These are phyloP conservation scores for Hippocampus abdominalis DNA, from an alignment of 2,113 vertebrate species.

Conservation along the genomic window DNA sequence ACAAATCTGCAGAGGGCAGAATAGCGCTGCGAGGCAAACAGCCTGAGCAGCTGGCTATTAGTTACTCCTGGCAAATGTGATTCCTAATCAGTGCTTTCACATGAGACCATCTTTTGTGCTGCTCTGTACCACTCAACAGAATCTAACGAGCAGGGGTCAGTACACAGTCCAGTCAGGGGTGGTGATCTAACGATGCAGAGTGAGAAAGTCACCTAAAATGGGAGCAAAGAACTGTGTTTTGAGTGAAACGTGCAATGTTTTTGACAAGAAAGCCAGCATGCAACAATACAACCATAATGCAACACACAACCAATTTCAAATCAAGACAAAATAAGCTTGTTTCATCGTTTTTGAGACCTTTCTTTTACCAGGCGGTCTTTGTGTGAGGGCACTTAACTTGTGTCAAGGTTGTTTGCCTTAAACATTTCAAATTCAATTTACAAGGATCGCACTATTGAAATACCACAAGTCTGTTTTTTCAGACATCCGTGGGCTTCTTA, in stretches of 20 bases:
- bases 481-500: too few relatives aligned
- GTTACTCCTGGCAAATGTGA: neutral
- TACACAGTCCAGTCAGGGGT: slow-evolving; percentile 8
- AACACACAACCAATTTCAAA: neutral
- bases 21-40: slow-evolving; percentile 1
- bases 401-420: too few relatives aligned
- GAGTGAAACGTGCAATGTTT: slow-evolving; percentile 9
- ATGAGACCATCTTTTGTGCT: neutral
- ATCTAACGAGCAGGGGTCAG: slow-evolving; percentile 33
- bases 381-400: too few relatives aligned
- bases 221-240: neutral
- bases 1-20: neutral
- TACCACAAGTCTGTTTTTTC: too few relatives aligned
- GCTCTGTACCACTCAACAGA: slow-evolving; percentile 20
- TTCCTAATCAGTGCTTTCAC: neutral
- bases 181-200: neutral
- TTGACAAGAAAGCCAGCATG: slow-evolving; percentile 8
- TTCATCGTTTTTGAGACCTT: neutral
- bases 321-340: neutral
- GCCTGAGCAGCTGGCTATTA: neutral
- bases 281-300: neutral
- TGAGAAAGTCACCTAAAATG: neutral
- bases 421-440: too few relatives aligned
- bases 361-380: neutral
- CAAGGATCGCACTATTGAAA: too few relatives aligned